phyloP scores from a whole-genome alignment of 2,113 vertebrate genomes.

The Orthochromis indermauri region DNA sequence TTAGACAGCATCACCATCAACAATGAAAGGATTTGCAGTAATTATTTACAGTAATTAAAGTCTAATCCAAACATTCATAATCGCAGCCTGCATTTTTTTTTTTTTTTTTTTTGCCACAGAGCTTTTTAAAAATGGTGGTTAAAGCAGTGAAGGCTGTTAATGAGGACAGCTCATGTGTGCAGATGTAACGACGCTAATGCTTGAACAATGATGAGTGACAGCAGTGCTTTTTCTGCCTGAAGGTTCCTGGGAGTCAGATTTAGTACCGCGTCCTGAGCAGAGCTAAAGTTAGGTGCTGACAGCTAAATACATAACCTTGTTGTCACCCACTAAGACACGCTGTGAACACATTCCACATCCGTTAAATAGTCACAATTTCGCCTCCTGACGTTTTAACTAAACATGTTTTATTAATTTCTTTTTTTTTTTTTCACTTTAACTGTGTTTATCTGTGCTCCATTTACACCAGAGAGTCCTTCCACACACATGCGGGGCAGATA shows the following conservation, averaged over 20 bases:
- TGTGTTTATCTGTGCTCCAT: background rate
- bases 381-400: background rate
- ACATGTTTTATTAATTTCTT: background rate
- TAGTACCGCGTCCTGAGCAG: background rate
- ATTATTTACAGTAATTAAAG: background rate
- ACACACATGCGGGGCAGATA: background rate
- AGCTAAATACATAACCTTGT: background rate
- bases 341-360: background rate
- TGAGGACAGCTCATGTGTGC: slow-evolving; percentile 27
- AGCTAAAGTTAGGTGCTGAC: slow-evolving; percentile 23
- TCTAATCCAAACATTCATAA: background rate
- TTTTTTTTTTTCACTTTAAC: background rate
- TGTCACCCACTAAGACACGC: background rate
- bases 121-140: background rate
- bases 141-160: slow-evolving; percentile 6
- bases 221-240: slow-evolving; percentile 15
- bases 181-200: background rate
- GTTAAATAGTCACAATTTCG: background rate
- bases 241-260: slow-evolving; percentile 41
- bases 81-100: background rate
- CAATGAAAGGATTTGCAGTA: background rate
- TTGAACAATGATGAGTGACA: slow-evolving; percentile 31
- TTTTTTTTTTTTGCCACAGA: background rate
- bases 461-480: background rate
- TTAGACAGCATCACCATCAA: background rate